Evolutionary conservation across 2,113 vertebrate species (phyloP).

Genomic region (Melanerpes aurifrons): DNA sequence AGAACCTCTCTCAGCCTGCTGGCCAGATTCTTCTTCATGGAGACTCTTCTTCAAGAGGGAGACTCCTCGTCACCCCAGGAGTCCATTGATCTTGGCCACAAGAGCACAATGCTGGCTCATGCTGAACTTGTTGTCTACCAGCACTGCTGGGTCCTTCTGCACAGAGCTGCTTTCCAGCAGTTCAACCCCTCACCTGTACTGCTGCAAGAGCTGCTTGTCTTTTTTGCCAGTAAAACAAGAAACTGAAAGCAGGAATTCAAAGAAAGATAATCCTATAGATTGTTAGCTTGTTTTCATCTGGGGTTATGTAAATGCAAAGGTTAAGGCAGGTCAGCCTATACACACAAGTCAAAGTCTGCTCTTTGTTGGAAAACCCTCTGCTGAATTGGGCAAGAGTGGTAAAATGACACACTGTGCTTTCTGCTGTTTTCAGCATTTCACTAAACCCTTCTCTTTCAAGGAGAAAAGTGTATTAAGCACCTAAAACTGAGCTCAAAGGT

Average conservation of each 20-base stretch:
- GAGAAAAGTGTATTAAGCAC: not conserved
- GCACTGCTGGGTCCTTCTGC: too few species aligned
- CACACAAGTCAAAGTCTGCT: not conserved
- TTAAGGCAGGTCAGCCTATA: not conserved
- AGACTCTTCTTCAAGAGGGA: too few species aligned
- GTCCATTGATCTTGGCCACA: too few species aligned
- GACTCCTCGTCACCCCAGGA: too few species aligned
- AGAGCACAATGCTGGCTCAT: too few species aligned
- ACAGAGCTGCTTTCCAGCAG: too few species aligned
- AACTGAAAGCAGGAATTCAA: not conserved
- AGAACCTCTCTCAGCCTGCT: too few species aligned
- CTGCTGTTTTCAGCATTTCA: not conserved
- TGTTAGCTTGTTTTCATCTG: not conserved
- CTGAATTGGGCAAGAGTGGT: not conserved
- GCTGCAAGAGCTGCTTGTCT: too few species aligned
- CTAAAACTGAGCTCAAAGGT: not conserved
- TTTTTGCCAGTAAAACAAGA: not conserved
- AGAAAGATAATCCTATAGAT: not conserved
- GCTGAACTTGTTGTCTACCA: too few species aligned
- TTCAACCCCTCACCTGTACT: too few species aligned
- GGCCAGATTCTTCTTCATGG: too few species aligned
- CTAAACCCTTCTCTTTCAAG: not conserved
- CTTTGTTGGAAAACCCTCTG: not conserved
- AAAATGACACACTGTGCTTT: not conserved
- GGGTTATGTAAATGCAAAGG: not conserved